A percentile compares a stretch with the other conserved stretches of the same genome.
These are phyloP conservation scores for Sclerurus mexicanus DNA, from an alignment of 2,113 vertebrate genomes.

Conservation along the genomic window DNA sequence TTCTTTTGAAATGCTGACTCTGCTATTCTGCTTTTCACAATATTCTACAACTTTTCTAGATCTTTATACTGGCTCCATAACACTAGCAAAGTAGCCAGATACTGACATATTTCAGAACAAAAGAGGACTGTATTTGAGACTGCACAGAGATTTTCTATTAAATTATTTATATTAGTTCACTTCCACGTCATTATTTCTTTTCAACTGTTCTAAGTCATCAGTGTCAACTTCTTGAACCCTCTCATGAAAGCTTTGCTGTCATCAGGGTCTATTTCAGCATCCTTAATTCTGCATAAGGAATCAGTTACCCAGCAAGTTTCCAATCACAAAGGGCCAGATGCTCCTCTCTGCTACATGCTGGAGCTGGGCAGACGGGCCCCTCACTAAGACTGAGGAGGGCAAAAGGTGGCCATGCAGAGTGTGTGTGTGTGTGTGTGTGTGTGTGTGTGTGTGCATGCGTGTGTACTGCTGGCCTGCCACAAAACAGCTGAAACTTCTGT, in stretches of 20 bases:
- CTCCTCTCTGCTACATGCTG: slow-evolving; percentile 32
- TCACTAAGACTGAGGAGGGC: slow-evolving; percentile 31
- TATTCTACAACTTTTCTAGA: slow-evolving; percentile 40
- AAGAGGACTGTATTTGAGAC: slow-evolving; percentile 35
- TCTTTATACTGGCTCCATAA: slow-evolving; percentile 7
- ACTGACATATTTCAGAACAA: slow-evolving; percentile 53
- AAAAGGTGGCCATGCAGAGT: slow-evolving; percentile 11
- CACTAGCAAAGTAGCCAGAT: slow-evolving; percentile 16
- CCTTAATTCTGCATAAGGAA: slow-evolving; percentile 53
- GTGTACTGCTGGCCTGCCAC: not conserved
- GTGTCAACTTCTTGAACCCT: slow-evolving; percentile 46
- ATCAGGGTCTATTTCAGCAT: slow-evolving; percentile 56
- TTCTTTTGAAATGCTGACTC: not conserved
- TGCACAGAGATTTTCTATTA: slow-evolving; percentile 49
- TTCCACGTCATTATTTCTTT: slow-evolving; percentile 54
- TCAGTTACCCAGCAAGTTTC: slow-evolving; percentile 59
- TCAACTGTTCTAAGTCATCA: slow-evolving; percentile 47
- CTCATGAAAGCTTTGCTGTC: slow-evolving; percentile 56
- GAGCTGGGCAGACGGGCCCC: slow-evolving; percentile 49
- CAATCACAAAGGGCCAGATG: slow-evolving; percentile 68
- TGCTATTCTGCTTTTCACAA: not conserved
- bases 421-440: not conserved
- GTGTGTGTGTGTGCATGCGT: no score
- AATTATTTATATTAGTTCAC: slow-evolving; percentile 69
- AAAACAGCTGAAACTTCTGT: not conserved